Percentiles rank a stretch among this genome's conserved stretches.
phyloP scores from a whole-genome alignment of 2,113 vertebrate species.

The Arizona elegans region DNA sequence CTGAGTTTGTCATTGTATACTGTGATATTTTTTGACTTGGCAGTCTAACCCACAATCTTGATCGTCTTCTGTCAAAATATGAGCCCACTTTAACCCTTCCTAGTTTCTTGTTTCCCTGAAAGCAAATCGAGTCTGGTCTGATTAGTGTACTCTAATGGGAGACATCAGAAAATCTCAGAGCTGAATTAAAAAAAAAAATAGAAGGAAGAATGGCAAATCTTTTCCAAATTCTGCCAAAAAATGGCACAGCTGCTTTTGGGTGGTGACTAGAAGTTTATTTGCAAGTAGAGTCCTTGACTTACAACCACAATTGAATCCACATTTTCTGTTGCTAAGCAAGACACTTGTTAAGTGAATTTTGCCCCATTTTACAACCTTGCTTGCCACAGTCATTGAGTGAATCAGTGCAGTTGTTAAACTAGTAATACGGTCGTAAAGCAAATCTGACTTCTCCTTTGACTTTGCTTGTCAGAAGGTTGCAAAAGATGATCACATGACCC shows the following conservation, averaged over 20 bases:
- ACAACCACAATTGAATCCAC: not conserved
- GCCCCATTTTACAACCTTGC: not conserved
- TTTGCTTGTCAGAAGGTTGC: too few species aligned
- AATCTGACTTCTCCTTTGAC: too few species aligned
- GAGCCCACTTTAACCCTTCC: not conserved
- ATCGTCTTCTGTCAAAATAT: not conserved
- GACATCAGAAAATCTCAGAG: not conserved
- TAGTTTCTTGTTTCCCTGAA: not conserved
- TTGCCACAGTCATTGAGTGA: not conserved
- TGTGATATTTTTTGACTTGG: not conserved
- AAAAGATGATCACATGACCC: too few species aligned
- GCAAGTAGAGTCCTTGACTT: not conserved
- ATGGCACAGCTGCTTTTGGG: not conserved
- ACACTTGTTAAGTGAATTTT: not conserved
- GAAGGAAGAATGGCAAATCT: not conserved
- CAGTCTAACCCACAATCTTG: not conserved
- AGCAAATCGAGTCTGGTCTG: not conserved
- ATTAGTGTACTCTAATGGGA: not conserved
- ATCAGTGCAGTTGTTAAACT: too few species aligned
- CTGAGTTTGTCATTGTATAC: not conserved
- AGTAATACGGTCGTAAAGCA: too few species aligned
- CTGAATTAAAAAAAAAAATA: not conserved
- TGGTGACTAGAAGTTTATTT: not conserved
- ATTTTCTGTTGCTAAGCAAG: not conserved
- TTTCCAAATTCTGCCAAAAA: not conserved